Evolutionary conservation across 2,113 vertebrate species (phyloP).

Genomic region (Hucho hucho): DNA sequence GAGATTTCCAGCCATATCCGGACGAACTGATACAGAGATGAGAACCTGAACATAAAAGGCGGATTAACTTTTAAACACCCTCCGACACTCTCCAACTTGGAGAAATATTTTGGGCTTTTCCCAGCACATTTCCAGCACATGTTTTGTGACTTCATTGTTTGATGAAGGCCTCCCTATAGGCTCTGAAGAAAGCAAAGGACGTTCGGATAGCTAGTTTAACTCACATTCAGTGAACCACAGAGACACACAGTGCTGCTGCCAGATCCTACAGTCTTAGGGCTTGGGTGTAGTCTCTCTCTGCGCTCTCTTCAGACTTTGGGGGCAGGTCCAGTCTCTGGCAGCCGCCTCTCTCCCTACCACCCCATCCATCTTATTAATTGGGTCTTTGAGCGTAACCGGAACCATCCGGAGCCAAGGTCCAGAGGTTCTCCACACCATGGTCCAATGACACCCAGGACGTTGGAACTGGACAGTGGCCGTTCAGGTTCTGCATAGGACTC

Average conservation of each 20-base stretch:
- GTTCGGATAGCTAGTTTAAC: not conserved
- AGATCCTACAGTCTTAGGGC: not conserved
- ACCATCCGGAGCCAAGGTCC: slow-evolving; percentile 1
- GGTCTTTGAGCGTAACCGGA: not conserved
- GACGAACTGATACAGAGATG: slow-evolving; percentile 36
- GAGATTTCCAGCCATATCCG: slow-evolving; percentile 52
- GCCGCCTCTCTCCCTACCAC: not conserved
- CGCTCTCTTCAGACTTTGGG: not conserved
- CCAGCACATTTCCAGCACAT: too few species aligned
- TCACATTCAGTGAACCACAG: not conserved
- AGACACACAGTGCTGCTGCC: not conserved
- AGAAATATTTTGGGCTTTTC: too few species aligned
- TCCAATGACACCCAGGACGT: not conserved
- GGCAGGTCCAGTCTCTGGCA: slow-evolving; percentile 4
- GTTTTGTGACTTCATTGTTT: too few species aligned
- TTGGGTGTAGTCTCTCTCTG: not conserved
- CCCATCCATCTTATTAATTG: slow-evolving; percentile 25
- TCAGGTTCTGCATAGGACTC: not conserved
- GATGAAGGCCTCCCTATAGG: too few species aligned
- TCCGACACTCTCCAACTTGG: slow-evolving; percentile 1
- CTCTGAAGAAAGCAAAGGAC: not conserved
- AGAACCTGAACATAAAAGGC: not conserved
- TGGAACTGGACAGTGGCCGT: not conserved
- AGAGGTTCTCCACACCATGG: not conserved
- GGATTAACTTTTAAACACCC: slow-evolving; percentile 31